Evolutionary conservation across 2,888 invertebrate species (phyloP), one percentile per base, ranked within the genome.

Genomic region (Seira ritae): DNA sequence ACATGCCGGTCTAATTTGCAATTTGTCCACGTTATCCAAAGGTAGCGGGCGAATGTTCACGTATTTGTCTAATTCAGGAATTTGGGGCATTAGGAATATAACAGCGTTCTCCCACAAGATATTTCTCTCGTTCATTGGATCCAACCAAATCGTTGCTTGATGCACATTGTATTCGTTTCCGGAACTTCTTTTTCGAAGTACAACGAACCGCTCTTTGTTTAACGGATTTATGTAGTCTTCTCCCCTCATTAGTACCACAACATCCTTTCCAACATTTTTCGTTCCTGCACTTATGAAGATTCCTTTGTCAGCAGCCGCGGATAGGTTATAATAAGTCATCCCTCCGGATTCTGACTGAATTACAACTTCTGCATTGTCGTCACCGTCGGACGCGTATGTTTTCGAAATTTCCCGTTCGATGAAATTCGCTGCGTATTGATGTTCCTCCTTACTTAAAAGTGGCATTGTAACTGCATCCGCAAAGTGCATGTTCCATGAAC

Each of bases 141-240:
- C 46, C 1, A 10, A 42, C 70, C 55, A 65, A 37, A 75, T 37
- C 0, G 17, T 23, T 0, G 75, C 80, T 8, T 74, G 0, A 22
- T 80, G 75, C 22, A 42, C 55, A 46, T 65, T 75, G 19, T 75
- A 80, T 6, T 80, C 70, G n/a, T 46, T 70, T 22, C 70, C 80
- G 0, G 60, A 20, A 4, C 66, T 62, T 2, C 70, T 37, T 12
- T 75, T 69, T 12, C 69, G n/a, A 22, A 80, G 50, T 50, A 80
- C 70, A 19, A 80, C 74, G 15, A 80, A 75, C 3, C 75, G 69
- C 1, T 75, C 20, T 70, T 75, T 80, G 75, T 75, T 75, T 31
- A 70, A 15, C 10, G 74, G 80, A 17, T 74, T 68, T 10, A 80
- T 23, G 22, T 75, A 80, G 55, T 80, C 80, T 1, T 74, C 69